Evolutionary conservation across 2,113 vertebrate genomes (phyloP).

Genomic region (Meriones unguiculatus): DNA sequence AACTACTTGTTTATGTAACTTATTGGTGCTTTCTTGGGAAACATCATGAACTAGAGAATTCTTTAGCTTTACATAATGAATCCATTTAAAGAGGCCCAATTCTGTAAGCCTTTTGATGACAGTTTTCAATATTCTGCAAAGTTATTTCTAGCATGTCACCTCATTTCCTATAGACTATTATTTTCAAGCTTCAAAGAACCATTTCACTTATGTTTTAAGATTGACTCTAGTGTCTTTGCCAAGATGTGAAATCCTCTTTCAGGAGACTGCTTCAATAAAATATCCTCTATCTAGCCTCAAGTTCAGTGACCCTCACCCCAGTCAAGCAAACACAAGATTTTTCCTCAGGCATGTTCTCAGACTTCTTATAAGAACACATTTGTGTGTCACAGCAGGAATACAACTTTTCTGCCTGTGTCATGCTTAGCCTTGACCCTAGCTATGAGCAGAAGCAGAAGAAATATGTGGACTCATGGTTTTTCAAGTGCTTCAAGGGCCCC

Average conservation of each 20-base stretch:
- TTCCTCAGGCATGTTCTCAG: slow-evolving; percentile 3
- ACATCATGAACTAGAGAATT: slow-evolving; percentile 45
- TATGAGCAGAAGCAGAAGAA: slow-evolving; percentile 21
- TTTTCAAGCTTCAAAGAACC: slow-evolving; percentile 62
- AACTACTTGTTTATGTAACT: slow-evolving; percentile 55
- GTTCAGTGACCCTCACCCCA: slow-evolving; percentile 19
- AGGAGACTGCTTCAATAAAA: not conserved
- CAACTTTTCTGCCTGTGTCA: not conserved
- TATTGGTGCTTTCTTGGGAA: slow-evolving; percentile 57
- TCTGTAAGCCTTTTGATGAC: slow-evolving; percentile 58
- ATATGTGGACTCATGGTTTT: not conserved
- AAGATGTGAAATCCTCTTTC: slow-evolving; percentile 40
- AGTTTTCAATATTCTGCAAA: slow-evolving; percentile 64
- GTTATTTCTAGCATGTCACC: slow-evolving; percentile 62
- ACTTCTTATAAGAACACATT: not conserved
- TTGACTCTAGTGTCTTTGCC: not conserved
- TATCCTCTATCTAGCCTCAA: not conserved
- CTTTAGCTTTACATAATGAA: slow-evolving; percentile 65
- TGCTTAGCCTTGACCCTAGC: not conserved
- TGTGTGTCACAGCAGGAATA: not conserved
- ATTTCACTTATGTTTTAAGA: slow-evolving; percentile 57
- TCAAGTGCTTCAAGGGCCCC: not conserved
- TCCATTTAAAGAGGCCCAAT: slow-evolving; percentile 66
- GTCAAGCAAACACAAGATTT: not conserved
- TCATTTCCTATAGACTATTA: slow-evolving; percentile 52